These are phyloP conservation scores for Noturus placidus DNA, from an alignment of 2,113 vertebrate species.

Conservation along the genomic window DNA sequence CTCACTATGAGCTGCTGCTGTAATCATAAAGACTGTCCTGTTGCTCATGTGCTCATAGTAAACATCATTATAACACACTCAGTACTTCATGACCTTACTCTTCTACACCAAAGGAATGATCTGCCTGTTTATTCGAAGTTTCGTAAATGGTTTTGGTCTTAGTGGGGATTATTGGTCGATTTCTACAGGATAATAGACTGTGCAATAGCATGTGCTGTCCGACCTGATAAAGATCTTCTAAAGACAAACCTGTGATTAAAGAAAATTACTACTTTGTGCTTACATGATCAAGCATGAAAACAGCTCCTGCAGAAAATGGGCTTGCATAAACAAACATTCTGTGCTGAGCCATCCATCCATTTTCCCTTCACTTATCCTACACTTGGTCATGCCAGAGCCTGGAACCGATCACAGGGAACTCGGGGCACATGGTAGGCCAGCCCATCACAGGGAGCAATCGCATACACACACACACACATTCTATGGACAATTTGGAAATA, in stretches of 20 bases:
- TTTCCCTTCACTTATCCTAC: too few species aligned
- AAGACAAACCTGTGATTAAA: background rate
- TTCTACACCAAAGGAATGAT: too few species aligned
- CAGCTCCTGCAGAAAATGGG: background rate
- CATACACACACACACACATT: too few species aligned
- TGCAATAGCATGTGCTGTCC: background rate
- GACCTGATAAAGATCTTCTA: background rate
- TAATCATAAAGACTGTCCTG: background rate
- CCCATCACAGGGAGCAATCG: too few species aligned
- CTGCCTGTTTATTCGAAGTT: background rate
- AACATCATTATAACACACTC: too few species aligned
- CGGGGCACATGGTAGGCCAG: too few species aligned
- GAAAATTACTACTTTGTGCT: background rate
- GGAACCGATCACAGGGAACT: too few species aligned
- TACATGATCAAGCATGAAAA: background rate
- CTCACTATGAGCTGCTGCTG: background rate
- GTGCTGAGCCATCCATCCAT: background rate
- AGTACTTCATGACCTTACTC: background rate
- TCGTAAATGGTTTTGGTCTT: background rate
- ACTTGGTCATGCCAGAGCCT: too few species aligned
- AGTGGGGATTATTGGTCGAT: background rate
- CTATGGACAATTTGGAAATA: too few species aligned
- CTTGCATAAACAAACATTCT: background rate
- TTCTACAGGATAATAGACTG: background rate
- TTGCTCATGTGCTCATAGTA: background rate